Base-by-base conservation (phyloP, 2,113 vertebrate species). In the Scortum barcoo region DNA sequence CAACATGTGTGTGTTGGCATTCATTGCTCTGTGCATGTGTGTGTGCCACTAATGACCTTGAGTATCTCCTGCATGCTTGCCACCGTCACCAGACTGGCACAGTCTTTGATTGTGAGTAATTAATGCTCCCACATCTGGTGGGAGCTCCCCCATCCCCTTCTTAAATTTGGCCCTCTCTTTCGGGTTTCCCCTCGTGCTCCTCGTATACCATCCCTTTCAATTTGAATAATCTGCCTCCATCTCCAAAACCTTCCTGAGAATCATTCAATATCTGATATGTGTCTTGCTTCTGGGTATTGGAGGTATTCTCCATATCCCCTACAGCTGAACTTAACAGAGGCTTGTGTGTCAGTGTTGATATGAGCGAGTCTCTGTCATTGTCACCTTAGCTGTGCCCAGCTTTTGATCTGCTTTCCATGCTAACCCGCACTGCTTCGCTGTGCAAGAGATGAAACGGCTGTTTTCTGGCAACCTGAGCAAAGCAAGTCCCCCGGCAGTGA, bases 81-180 rank as follows among this genome's bases (percentile, higher is more conserved):
- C 80, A 70, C 88, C 83, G 84, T 90, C 91, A 91, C 66, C 85
- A 83, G 51, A 26, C 91, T 93, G 92, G 89, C 93, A 84, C 86
- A 53, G 76, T 28, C 80, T 88, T 91, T 93, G 89, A 93, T 90
- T 85, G 90, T 88, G 72, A 87, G 86, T 92, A 94, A 95, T 94
- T 94, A 94, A 94, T 94, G 90, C 88, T 81, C 66, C 82, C 89
- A 93, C 93, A 93, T 93, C 92, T 94, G 92, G 78, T 72, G 67
- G 83, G 60, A 86, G 76, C 86, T 84, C 83, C 84, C 60, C 74
- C 76, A 51, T 85, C 83, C 77, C 77, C 70, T 68, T 86, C 72
- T 74, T 87, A 74, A 83, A 90, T 85, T 78, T 86, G 76, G 51
- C 86, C 77, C 69, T 60, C 57, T 77, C 81, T 78, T 53, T 36